These are phyloP conservation scores for Gavia stellata DNA, from an alignment of 2,113 vertebrate species.

Conservation along the genomic window DNA sequence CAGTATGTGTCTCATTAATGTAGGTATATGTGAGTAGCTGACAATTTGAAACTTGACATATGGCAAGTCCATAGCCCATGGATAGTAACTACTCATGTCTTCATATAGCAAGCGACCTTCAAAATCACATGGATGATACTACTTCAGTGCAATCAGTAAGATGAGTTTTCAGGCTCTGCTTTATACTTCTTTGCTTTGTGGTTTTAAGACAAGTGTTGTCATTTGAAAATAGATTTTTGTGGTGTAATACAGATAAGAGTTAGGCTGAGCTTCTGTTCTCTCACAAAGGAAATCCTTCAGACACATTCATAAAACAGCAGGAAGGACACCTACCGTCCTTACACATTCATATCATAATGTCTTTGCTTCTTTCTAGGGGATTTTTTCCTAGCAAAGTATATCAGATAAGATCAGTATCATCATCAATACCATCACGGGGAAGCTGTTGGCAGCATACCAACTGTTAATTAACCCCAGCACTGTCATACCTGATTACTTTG, in stretches of 20 bases:
- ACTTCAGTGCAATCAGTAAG: background rate
- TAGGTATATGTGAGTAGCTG: background rate
- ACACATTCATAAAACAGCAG: conserved; percentile 33
- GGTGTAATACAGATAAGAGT: background rate
- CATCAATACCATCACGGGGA: conserved; percentile 8
- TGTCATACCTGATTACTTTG: conserved; percentile 52
- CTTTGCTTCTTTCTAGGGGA: background rate
- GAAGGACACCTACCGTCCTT: conserved; percentile 59
- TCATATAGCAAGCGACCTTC: background rate
- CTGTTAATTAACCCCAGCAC: conserved; percentile 50
- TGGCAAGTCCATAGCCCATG: background rate
- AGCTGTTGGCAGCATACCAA: conserved; percentile 47
- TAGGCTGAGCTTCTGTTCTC: conserved; percentile 16
- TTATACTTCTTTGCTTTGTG: background rate
- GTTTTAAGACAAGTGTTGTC: conserved; percentile 27
- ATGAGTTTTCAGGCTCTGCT: background rate
- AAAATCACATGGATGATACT: background rate
- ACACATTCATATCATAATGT: conserved; percentile 8
- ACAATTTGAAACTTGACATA: background rate
- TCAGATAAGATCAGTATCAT: conserved; percentile 54
- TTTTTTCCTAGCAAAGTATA: background rate
- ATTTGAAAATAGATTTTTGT: conserved; percentile 32
- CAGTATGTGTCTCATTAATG: background rate
- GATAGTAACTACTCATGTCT: background rate
- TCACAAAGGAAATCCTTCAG: conserved; percentile 39